Conservation (phyloP, 2,888 invertebrate genomes). For the Patella pellucida region DNA sequence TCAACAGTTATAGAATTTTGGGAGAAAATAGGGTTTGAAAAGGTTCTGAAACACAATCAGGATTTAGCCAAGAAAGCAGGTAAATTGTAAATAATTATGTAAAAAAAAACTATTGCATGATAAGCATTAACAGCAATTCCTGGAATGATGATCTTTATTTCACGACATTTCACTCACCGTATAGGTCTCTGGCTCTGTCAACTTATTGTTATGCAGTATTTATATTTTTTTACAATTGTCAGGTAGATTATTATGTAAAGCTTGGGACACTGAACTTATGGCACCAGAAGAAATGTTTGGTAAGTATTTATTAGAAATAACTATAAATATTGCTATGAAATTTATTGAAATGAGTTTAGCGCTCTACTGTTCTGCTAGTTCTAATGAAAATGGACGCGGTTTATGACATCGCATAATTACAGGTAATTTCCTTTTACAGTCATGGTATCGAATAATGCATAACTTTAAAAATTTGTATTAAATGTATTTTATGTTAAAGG, state of each 20-base stretch:
- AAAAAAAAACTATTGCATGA: too few species aligned
- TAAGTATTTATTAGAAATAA: conserved; percentile 29
- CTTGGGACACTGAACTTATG: conserved; percentile 56
- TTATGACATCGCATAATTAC: too few species aligned
- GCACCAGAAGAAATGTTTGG: conserved; percentile 63
- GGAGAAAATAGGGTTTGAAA: conserved; percentile 50
- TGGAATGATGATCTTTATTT: background rate
- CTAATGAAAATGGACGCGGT: too few species aligned
- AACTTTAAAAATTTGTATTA: background rate
- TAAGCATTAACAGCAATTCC: too few species aligned
- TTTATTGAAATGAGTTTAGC: too few species aligned
- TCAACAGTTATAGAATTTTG: conserved; percentile 65
- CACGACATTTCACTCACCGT: conserved; percentile 3
- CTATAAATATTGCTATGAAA: too few species aligned
- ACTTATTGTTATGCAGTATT: background rate
- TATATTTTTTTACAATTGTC: conserved; percentile 14
- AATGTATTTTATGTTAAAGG: conserved; percentile 37
- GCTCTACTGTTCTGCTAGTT: too few species aligned
- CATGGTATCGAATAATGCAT: background rate
- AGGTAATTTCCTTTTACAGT: too few species aligned
- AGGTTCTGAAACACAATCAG: conserved; percentile 52
- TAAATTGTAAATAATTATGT: conserved; percentile 21
- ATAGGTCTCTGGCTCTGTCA: background rate
- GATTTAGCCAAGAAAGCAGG: conserved; percentile 53
- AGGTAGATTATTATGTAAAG: conserved; percentile 51